Evolutionary conservation across 2,797 vertebrate species (phyloP), one percentile per base, ranked within the genome.

Genomic region (Spheniscus humboldti): DNA sequence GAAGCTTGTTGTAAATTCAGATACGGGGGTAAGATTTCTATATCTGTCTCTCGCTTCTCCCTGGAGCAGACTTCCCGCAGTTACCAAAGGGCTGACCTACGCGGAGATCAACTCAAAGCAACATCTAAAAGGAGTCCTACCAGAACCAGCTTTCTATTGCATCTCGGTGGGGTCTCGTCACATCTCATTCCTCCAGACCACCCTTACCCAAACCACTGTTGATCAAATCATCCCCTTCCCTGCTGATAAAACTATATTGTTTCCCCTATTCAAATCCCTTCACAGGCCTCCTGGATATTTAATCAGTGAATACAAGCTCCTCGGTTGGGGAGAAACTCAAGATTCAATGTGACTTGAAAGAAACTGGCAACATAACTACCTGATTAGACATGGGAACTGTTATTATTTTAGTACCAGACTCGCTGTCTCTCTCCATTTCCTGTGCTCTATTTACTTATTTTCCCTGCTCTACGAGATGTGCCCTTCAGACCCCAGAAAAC

Each of bases 101-200:
- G 0, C 0, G 15, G 41, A 62, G 53, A 35, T 4, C 37, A 43
- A 39, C 64, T 18, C 45, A 20, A 73, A 72, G 27, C 23, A 28
- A 22, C 50, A 18, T 7, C 79, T 45, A 4, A 16, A 28, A 31
- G 37, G 9, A 75, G 30, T 18, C 56, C 71, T 3, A n/a, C 25
- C 67, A 71, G 35, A 43, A 24, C n/a, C 8, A 1, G 6, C 47
- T 15, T 76, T 7, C n/a, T 8, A 1, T 5, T 11, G 43, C 68
- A 19, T 14, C 69, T 78, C 11, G 0, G 4, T 7, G 45, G 19
- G n/a, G 37, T 67, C 59, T 35, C 11, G 0, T 30, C 37, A 31
- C 48, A 33, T 31, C 48, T 15, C 75, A 23, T 23, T n/a, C 67
- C 28, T 17, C 43, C 53, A 27, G 37, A 10, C 11, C 63, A 57